Conservation (phyloP, 2,113 vertebrate genomes). For the Tautogolabrus adspersus region DNA sequence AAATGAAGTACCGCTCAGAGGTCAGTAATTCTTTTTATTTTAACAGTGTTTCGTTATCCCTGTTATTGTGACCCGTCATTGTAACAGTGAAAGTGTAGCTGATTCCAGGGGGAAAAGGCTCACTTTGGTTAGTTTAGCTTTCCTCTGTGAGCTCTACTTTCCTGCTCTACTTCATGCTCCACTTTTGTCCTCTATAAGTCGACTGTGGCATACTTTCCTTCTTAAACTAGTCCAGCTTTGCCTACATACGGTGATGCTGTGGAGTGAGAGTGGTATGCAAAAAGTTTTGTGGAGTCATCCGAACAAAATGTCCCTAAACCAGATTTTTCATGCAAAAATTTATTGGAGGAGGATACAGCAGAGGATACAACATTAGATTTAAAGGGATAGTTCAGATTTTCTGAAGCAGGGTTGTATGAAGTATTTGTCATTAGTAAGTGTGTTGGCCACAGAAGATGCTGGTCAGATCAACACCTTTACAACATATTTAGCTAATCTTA, state of each 20-base stretch:
- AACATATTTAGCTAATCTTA: too few relatives aligned
- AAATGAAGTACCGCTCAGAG: constrained; percentile 12
- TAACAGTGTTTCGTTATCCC: neutral
- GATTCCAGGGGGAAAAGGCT: constrained; percentile 38
- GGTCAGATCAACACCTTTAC: too few relatives aligned
- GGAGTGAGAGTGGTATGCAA: neutral
- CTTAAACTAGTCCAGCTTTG: constrained; percentile 44
- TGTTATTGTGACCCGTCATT: constrained; percentile 31
- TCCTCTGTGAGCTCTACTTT: constrained; percentile 65
- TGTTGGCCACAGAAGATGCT: too few relatives aligned
- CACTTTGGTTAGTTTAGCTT: constrained; percentile 46
- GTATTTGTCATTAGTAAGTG: too few relatives aligned
- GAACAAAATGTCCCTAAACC: too few relatives aligned
- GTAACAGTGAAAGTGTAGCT: constrained; percentile 43
- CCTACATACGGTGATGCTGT: constrained; percentile 19
- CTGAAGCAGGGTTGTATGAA: too few relatives aligned
- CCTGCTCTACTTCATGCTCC: constrained; percentile 74
- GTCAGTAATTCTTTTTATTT: constrained; percentile 1
- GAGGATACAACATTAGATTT: neutral
- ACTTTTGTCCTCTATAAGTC: constrained; percentile 70
- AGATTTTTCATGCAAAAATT: neutral
- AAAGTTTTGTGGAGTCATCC: too few relatives aligned
- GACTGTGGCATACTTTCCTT: constrained; percentile 64
- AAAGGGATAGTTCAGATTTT: too few relatives aligned
- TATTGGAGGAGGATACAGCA: neutral